Evolutionary conservation across 1,140 invertebrate species (phyloP).

Genomic region (Drosophila tristis): DNA sequence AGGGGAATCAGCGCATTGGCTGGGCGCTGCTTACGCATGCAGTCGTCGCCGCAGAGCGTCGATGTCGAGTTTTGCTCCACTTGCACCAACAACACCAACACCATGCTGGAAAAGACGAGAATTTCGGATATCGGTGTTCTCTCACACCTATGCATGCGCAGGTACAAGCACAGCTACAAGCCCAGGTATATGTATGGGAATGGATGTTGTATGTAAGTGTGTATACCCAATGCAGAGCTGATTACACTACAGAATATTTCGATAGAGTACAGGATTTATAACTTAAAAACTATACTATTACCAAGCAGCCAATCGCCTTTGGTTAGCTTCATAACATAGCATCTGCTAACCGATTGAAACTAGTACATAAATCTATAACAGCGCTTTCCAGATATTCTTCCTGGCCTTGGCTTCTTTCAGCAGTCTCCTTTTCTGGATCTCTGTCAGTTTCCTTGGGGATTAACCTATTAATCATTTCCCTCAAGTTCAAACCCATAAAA

Average conservation of each 20-base stretch:
- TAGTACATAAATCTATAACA: conserved; percentile 30
- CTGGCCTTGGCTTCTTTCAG: not conserved
- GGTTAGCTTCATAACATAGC: no score
- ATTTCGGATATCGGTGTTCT: conserved; percentile 45
- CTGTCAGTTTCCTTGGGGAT: no score
- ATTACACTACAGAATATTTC: no score
- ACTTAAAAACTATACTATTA: no score
- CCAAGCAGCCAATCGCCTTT: no score
- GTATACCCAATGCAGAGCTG: conserved; percentile 26
- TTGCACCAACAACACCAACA: conserved; percentile 42
- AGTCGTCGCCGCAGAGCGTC: conserved; percentile 2
- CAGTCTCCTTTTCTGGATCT: not conserved
- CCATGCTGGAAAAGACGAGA: conserved; percentile 38
- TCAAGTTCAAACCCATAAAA: no score
- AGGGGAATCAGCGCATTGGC: not conserved
- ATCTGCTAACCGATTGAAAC: no score
- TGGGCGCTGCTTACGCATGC: conserved; percentile 22
- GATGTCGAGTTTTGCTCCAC: conserved; percentile 40
- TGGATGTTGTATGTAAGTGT: conserved; percentile 9
- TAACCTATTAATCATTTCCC: no score
- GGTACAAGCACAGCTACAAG: conserved; percentile 26
- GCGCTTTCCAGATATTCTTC: conserved; percentile 12
- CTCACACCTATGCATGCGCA: conserved; percentile 14
- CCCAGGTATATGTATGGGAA: conserved; percentile 22
- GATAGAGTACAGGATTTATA: no score